Base-by-base conservation (phyloP, 2,888 invertebrate genomes). In the Morinoia aosen region DNA sequence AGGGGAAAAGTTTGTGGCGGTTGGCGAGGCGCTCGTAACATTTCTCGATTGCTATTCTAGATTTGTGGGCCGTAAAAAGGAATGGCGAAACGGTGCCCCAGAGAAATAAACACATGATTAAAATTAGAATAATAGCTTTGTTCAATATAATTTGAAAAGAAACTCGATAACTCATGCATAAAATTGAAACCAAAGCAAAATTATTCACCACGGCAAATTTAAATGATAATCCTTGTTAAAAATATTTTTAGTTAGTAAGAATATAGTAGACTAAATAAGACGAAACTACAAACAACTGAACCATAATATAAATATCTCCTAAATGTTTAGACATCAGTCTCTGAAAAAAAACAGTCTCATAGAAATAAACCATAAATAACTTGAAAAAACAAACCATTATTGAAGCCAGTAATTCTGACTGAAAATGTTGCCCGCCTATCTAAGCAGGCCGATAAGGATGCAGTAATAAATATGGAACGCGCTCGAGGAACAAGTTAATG, bases 1-100 rank as follows among this genome's bases (percentile, higher is more conserved):
- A 33, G 76, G 76, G 14, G 76, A 76, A 76, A 33, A 76, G 76
- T 76, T 76, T 76, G 76, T 76, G 76, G 76, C 76, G 76, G 76
- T 76, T 76, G 76, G 76, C 76, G 76, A 76, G 76, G 76, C 76
- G 76, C 76, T 76, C 76, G 76, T 76, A 76, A 76, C 76, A 76
- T 76, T 76, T 76, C 76, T 76, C 76, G 76, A 76, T 76, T 76
- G 76, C 76, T 76, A 76, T 76, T 76, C 76, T 33, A 76, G 76
- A 76, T 76, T 76, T 76, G 76, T 76, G 76, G 76, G 76, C 76
- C 76, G 76, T 76, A 76, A 14, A 76, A 76, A 76, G 76, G 76
- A 76, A 76, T 76, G 76, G 76, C 76, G 25, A 33, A 76, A 76
- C 25, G 76, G 76, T 33, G 0, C 76, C 25, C 76, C 76, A 76